Base-by-base conservation (phyloP, 2,113 vertebrate genomes). In the Micronycteris hirsuta region DNA sequence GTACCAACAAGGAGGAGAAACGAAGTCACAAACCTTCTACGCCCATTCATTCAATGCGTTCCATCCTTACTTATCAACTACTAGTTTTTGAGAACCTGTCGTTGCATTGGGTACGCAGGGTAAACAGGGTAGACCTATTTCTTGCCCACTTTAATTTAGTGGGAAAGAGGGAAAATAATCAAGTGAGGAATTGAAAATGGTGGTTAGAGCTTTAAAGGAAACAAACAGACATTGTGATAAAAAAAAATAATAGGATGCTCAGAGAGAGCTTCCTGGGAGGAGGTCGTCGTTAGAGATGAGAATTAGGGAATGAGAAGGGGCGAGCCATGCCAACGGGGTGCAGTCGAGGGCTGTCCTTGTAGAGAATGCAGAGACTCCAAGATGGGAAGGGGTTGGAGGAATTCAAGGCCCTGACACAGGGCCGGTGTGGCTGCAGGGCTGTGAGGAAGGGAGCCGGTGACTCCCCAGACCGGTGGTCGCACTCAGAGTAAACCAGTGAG, bases 101-200 rank as follows among this genome's bases (percentile, higher is more conserved):
- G 0, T 8, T 70, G 14, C 43, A 12, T 43, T 68, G 61, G 6
- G n/a, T 41, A 2, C 16, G 4, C 2, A 0, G 9, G 0, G 31
- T 33, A 31, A 81, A 43, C 5, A 71, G 38, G 3, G 7, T 52
- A n/a, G 49, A 43, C 22, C 26, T 54, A 1, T 61, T 67, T 88
- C 65, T 45, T 28, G 36, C 14, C 26, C 14, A 74, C 13, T n/a
- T 58, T 12, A 22, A 4, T 80, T 47, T 73, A 52, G 33, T 61
- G 2, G 36, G 22, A 47, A 26, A 91, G 22, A 49, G 16, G 36
- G n/a, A 87, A 78, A 74, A 26, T 33, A 61, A 87, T 49, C 17
- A 31, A 52, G 20, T 47, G 45, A 61, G 2, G 70, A 54, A 33
- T 26, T 76, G 10, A 82, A 88, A 82, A 36, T 7, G 31, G 24